phyloP scores from a whole-genome alignment of 2,113 vertebrate species.

The Pluvianellus socialis region DNA sequence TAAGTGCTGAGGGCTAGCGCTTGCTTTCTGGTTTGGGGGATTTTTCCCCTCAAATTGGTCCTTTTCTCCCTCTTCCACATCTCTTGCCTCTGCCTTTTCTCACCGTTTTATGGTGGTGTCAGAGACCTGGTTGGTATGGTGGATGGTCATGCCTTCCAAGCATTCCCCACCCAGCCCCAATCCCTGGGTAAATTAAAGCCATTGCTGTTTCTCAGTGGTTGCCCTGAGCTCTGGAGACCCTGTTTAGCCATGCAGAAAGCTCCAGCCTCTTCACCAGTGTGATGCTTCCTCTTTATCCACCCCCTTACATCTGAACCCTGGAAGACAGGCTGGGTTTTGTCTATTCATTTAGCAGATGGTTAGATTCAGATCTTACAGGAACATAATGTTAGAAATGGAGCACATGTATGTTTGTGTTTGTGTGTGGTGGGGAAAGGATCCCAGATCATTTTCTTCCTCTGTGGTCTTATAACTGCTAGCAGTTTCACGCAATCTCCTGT shows the following conservation, averaged over 20 bases:
- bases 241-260: neutral
- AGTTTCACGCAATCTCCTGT: constrained; percentile 67
- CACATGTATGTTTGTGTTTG: constrained; percentile 16
- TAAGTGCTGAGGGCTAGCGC: neutral
- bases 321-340: constrained; percentile 59
- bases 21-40: neutral
- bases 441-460: constrained; percentile 42
- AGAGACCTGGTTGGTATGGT: neutral
- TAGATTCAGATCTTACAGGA: constrained; percentile 56
- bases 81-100: neutral
- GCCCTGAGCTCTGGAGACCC: constrained; percentile 1
- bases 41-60: neutral
- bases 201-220: neutral
- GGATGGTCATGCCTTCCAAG: neutral
- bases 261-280: neutral
- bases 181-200: neutral
- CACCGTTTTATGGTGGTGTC: neutral
- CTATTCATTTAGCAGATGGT: constrained; percentile 59
- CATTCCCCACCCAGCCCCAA: neutral
- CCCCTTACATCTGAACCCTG: constrained; percentile 44
- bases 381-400: constrained; percentile 45
- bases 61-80: neutral
- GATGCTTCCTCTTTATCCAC: constrained; percentile 37
- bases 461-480: constrained; percentile 64
- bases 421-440: constrained; percentile 13